Evolutionary conservation across 1,140 invertebrate species (phyloP), one percentile per base, ranked within the genome.

Genomic region (Trissolcus basalis): DNA sequence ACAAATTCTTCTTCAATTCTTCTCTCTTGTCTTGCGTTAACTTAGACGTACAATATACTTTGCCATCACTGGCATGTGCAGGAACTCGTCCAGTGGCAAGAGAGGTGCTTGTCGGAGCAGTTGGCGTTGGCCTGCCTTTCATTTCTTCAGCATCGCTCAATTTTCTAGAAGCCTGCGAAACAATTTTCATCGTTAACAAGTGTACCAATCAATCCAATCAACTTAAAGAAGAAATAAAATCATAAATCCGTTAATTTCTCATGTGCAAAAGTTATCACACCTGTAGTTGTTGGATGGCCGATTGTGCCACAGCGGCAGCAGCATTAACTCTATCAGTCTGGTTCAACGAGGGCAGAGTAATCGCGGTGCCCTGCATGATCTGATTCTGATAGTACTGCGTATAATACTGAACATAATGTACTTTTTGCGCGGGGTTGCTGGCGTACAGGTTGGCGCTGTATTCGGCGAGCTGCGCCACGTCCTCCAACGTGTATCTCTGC

Each of bases 301-400:
- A 95, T 68, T 97, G 94, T 0, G 96, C 96, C 0, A 97, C 94
- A 33, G 95, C 95, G 5, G 96, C 96, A 4, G 96, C 96, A 1
- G 96, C 94, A 88, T 97, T 97, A 0, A 93, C 93, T 10, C 92
- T 88, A 59, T 93, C 78, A 81, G 83, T 88, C 75, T 90, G 91
- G 82, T 91, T 91, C n/a, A 90, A 82, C 10, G 90, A 89, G n/a
- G 90, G 88, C 10, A 91, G 81, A 19, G 90, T 90, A 13, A 88
- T 91, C 6, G 86, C 88, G 59, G 88, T 86, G 1, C 91, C 92
- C 53, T 92, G 91, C 50, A 88, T 89, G 69, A 94, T 92, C 80
- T 94, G 92, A 79, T 93, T 92, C 35, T 92, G 90, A 84, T 96
- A 96, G 85, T 96, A 96, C 53, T 93, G 90, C 3, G 92, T 92